Conservation (phyloP, 2,888 invertebrate species). For the Lasius fuliginosus region DNA sequence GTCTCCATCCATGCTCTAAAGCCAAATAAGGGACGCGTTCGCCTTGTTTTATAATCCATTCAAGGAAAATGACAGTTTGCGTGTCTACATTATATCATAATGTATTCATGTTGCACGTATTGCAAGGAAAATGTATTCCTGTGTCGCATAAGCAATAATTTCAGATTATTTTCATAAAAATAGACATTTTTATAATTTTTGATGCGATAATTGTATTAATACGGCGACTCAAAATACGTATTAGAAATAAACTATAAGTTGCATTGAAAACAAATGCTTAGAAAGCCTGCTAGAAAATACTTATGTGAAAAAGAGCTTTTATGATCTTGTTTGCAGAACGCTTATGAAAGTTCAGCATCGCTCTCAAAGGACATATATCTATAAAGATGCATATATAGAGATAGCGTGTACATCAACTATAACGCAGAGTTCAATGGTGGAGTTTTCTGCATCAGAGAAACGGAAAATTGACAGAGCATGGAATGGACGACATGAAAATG, state of each 20-base stretch:
- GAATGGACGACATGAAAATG: constrained; percentile 25
- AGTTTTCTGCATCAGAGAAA: constrained; percentile 25
- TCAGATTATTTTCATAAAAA: not conserved
- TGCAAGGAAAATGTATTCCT: not conserved
- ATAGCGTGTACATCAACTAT: constrained; percentile 32
- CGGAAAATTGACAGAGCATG: constrained; percentile 14
- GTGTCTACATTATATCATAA: constrained; percentile 7
- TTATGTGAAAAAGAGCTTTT: not conserved
- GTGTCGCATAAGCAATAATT: not conserved
- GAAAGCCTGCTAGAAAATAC: not conserved
- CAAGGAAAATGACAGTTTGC: constrained; percentile 40
- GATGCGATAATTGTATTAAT: not conserved
- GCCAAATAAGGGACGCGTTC: constrained; percentile 50
- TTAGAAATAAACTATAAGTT: constrained; percentile 11
- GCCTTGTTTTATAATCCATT: constrained; percentile 37
- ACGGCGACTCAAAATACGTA: not conserved
- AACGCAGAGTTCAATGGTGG: constrained; percentile 8
- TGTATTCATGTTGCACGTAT: constrained; percentile 13
- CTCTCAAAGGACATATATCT: constrained; percentile 43
- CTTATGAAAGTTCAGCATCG: constrained; percentile 42
- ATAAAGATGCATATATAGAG: constrained; percentile 35
- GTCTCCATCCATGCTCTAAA: constrained; percentile 44
- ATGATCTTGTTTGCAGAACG: constrained; percentile 41
- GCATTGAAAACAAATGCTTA: constrained; percentile 10
- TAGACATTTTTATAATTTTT: not conserved